Base-by-base conservation (phyloP, 1,140 invertebrate species). In the Polypedilum pembai region DNA sequence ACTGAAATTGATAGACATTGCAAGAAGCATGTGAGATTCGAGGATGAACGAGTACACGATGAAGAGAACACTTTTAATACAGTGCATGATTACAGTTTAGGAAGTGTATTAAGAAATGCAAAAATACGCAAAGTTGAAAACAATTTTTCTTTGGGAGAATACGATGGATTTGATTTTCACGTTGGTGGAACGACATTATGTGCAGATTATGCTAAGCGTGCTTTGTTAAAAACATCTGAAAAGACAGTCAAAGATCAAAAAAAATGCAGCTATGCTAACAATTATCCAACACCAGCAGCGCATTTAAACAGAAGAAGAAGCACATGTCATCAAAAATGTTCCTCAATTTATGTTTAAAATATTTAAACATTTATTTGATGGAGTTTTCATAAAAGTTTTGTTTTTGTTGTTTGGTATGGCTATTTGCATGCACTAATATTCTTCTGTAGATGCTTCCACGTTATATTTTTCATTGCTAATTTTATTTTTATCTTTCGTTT, bases 391-490 rank as follows among this genome's bases (percentile, higher is more conserved):
- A 3, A 40, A 40, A 74, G 74, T 45, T 74, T 15, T 21, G 0
- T 73, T 21, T 74, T 66, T 40, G 7, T 7, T 66, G 5, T 33
- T 33, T 5, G n/a, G 15, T 74, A 10, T 15, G 15, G 7, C 8
- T 3, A 33, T 3, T 33, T 33, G 24, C 7, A 72, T 73, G 8
- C n/a, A 72, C 12, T 17, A 73, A 33, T 33, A 5, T 40, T 17
- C 1, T 12, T 7, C 74, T 41, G 18, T 73, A 40, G 2, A 65
- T 18, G 8, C 15, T n/a, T 74, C 76, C 75, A 78, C 77, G 76
- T 76, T 76, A 18, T 18, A 69, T 69, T 33, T 18, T 73, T 76
- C 8, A 15, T 41, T 24, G 4, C n/a, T 8, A 12, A 33, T n/a
- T 72, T 40, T 24, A 75, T 33, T 41, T 75, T 73, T 72, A 56